Conservation (phyloP, 2,113 vertebrate species). For the Gambusia affinis region DNA sequence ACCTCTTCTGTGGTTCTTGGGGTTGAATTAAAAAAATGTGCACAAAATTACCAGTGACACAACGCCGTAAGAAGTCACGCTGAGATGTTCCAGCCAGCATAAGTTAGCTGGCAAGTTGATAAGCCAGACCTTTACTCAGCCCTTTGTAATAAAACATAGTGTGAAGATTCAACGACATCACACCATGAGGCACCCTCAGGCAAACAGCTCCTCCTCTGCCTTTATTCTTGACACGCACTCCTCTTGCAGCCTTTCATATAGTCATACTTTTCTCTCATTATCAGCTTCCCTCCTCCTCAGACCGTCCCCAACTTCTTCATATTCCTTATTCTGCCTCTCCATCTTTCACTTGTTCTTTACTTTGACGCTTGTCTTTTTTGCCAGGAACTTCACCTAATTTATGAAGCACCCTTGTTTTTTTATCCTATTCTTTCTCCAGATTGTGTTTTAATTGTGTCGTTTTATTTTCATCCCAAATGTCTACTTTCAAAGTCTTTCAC, state of each 20-base stretch:
- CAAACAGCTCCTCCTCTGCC: conserved; percentile 54
- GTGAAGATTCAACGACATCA: conserved; percentile 56
- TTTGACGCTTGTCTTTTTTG: conserved; percentile 44
- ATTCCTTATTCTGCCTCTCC: conserved; percentile 37
- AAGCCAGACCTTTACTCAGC: conserved; percentile 27
- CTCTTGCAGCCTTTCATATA: conserved; percentile 63
- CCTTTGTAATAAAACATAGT: conserved; percentile 50
- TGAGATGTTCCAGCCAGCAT: conserved; percentile 5
- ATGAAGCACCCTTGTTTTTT: conserved; percentile 51
- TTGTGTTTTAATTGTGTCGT: conserved; percentile 29
- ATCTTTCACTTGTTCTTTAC: conserved; percentile 52
- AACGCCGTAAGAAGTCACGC: neutral
- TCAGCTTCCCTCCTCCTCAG: conserved; percentile 46
- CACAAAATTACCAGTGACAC: conserved; percentile 24
- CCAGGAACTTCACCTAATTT: conserved; percentile 59
- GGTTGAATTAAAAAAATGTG: conserved; percentile 17
- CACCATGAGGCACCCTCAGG: conserved; percentile 57
- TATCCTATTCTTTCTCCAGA: conserved; percentile 40
- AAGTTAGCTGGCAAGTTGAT: conserved; percentile 35
- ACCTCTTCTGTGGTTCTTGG: conserved; percentile 1
- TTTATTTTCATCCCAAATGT: conserved; percentile 54
- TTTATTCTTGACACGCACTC: conserved; percentile 62
- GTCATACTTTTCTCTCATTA: conserved; percentile 69
- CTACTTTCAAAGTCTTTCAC: conserved; percentile 49
- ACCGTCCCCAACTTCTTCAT: conserved; percentile 50